Conservation (phyloP, 2,888 invertebrate species). For the Argynnis bischoffii region DNA sequence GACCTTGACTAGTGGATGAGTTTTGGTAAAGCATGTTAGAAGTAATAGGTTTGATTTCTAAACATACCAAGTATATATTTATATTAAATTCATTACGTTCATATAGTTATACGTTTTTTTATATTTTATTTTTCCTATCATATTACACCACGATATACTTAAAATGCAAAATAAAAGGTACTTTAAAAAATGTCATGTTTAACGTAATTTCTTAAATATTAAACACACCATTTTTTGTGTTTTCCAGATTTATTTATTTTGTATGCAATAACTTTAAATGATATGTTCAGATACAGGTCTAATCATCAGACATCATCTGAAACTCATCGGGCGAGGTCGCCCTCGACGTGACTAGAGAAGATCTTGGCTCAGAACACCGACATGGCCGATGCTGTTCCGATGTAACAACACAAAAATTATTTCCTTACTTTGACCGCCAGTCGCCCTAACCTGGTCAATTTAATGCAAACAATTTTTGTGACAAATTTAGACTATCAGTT, state of each 20-base stretch:
- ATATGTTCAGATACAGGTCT: conserved; percentile 58
- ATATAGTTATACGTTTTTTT: too few relatives aligned
- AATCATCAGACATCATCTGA: conserved; percentile 51
- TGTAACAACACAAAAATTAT: conserved; percentile 64
- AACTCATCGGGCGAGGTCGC: conserved; percentile 26
- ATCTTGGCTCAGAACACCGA: conserved; percentile 48
- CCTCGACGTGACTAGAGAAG: conserved; percentile 37
- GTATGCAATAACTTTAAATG: too few relatives aligned
- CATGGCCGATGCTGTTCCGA: conserved; percentile 52
- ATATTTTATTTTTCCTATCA: too few relatives aligned
- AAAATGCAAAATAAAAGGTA: too few relatives aligned
- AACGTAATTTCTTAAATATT: too few relatives aligned
- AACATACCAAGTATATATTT: neutral
- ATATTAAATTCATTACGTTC: neutral
- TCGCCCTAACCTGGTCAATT: conserved; percentile 71
- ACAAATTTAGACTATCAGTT: conserved; percentile 66
- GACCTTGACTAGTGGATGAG: too few relatives aligned
- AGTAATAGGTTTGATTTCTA: neutral
- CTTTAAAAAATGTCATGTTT: too few relatives aligned
- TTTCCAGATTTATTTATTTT: too few relatives aligned
- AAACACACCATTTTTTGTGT: too few relatives aligned
- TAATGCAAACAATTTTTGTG: conserved; percentile 70
- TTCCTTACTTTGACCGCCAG: conserved; percentile 65
- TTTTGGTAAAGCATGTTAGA: too few relatives aligned
- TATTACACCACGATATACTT: too few relatives aligned